Evolutionary conservation across 2,888 invertebrate species (phyloP), one percentile per base, ranked within the genome.

Genomic region (Anodontia alba): DNA sequence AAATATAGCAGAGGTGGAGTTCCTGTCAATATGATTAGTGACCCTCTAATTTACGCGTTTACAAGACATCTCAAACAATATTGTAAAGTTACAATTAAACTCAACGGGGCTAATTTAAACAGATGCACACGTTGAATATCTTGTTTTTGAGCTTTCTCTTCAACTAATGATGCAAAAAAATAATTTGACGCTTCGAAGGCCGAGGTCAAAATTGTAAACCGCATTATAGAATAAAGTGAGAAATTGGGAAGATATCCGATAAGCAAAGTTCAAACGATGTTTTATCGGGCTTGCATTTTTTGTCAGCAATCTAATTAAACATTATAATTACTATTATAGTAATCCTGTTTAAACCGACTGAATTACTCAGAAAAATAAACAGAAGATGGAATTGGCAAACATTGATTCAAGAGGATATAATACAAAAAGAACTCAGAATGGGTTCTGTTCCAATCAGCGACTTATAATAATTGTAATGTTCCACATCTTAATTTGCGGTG

Each of bases 111-210:
- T 54, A 73, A 83, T 69, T 57, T 80, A 83, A 85, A 83, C 85
- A 85, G 85, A 85, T 85, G 85, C 85, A 85, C 78, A 67, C 68
- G 51, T 68, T 72, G 72, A 49, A 42, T 69, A 62, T 42, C 69
- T 78, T 77, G 79, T 74, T 57, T 69, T 71, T 46, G 70, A 70
- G 74, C 80, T 78, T 85, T 85, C 76, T 83, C 57, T 76, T 43
- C 51, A 73, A 23, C 75, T 75, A 85, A 76, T 81, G 85, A 83
- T 72, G 76, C 80, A 74, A 33, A 72, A 33, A 79, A 81, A 68
- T 49, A 76, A 68, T 78, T 88, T 90, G 90, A 90, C 89, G 43
- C 75, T 90, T 42, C 69, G 33, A 43, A 42, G 46, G 43, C 8
- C 43, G n/a, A 26, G 69, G 69, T 69, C 69, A 69, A 42, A 69